Evolutionary conservation across 2,888 invertebrate species (phyloP), one percentile per base, ranked within the genome.

Genomic region (Parnassius glacialis): DNA sequence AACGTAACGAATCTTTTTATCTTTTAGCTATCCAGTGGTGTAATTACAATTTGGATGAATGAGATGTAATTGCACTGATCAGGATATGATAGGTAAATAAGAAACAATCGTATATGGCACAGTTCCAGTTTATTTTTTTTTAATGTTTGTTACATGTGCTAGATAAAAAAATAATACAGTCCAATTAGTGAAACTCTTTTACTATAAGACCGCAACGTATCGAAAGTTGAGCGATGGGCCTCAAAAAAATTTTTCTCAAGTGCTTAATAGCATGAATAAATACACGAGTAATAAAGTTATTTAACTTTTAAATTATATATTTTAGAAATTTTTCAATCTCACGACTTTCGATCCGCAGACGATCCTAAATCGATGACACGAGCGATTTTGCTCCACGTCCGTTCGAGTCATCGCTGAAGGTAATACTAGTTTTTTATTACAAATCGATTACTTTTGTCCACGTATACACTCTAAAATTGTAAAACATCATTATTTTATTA

Each of bases 81-180:
- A 45, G 0, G 45, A n/a, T 45, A 3, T 34, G 5, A 48, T n/a
- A 13, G 48, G 34, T 44, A 58, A 72, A 70, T 71, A 78, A 84
- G 86, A 71, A 65, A 71, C 75, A 69, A 68, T 69, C 60, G 57
- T 74, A 80, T 88, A 90, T 91, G 90, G 90, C 90, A 91, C 90
- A 89, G 86, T 87, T 90, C 86, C 90, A 90, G 89, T 90, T 90
- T 90, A 88, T 87, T 90, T 83, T 85, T 87, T 83, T 74, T 83
- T 52, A 82, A n/a, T n/a, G n/a, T n/a, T n/a, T 82, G 84, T 89
- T 90, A 90, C 88, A 90, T 87, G 88, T 90, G 86, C 89, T 89
- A 86, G 84, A 85, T 88, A 88, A 88, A 91, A 90, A 89, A 90
- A 90, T 90, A 90, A 90, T 88, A 90, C 90, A 90, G 87, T 90